Evolutionary conservation across 2,113 vertebrate species (phyloP).

Genomic region (Emydocephalus ijimae): DNA sequence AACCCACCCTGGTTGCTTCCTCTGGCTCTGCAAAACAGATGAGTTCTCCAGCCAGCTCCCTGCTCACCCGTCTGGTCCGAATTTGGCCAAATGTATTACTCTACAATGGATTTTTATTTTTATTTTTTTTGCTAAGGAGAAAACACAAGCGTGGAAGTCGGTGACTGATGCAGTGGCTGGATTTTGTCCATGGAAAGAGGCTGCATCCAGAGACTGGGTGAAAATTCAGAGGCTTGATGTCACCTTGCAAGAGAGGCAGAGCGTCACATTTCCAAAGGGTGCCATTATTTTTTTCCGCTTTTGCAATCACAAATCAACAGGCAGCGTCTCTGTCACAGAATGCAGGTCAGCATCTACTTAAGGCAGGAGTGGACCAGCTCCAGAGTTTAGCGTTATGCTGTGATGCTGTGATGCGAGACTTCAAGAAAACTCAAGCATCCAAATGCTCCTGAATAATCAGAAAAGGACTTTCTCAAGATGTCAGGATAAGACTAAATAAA

Average conservation of each 20-base stretch:
- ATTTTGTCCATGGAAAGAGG: too few species aligned
- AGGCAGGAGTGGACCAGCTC: background rate
- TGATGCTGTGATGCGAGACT: background rate
- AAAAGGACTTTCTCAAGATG: background rate
- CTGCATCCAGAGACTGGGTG: background rate
- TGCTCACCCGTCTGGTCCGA: background rate
- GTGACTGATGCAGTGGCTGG: background rate
- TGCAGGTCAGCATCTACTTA: background rate
- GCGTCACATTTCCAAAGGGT: background rate
- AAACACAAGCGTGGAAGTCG: accelerated
- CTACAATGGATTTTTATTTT: background rate
- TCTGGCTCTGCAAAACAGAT: background rate
- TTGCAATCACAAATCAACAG: background rate
- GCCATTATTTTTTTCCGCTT: background rate
- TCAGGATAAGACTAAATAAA: background rate
- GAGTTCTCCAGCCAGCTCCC: background rate
- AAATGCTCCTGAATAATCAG: background rate
- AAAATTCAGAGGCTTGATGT: background rate
- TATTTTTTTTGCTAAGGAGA: background rate
- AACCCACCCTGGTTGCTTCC: background rate
- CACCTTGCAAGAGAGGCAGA: background rate
- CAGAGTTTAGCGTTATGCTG: background rate
- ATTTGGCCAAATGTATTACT: background rate
- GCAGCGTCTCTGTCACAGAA: background rate
- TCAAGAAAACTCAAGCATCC: background rate